Evolutionary conservation across 1,140 invertebrate genomes (phyloP).

Genomic region (Drosophila leontia): DNA sequence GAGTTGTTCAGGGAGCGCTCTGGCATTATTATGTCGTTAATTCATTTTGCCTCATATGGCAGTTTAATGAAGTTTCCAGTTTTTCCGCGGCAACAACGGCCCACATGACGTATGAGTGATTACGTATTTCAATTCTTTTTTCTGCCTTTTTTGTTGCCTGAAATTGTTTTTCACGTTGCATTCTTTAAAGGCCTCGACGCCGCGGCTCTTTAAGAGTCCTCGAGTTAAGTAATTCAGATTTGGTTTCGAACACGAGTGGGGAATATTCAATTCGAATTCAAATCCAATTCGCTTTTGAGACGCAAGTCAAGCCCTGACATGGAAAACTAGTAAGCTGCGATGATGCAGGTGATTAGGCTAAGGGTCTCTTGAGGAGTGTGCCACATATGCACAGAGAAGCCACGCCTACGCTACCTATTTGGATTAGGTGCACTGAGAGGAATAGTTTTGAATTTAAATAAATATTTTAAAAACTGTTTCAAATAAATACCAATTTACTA

Average conservation of each 20-base stretch:
- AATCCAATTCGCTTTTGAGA: conserved; percentile 29
- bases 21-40: conserved; percentile 54
- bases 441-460: not conserved
- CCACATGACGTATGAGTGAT: conserved; percentile 61
- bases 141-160: not conserved
- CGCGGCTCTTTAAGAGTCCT: conserved; percentile 22
- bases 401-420: conserved; percentile 13
- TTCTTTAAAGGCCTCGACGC: conserved; percentile 14
- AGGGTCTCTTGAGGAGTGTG: conserved; percentile 53
- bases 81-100: conserved; percentile 8
- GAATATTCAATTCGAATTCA: conserved; percentile 26
- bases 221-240: conserved; percentile 28
- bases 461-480: not conserved
- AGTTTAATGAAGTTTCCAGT: conserved; percentile 60
- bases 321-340: conserved; percentile 34
- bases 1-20: conserved; percentile 14
- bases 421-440: conserved; percentile 9
- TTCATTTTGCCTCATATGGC: conserved; percentile 64
- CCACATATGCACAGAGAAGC: conserved; percentile 26
- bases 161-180: conserved; percentile 15
- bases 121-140: conserved; percentile 42
- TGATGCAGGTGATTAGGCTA: conserved; percentile 58
- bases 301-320: conserved; percentile 55
- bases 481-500: not conserved
- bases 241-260: conserved; percentile 15